Percentiles rank a stretch among this genome's conserved stretches.
Conservation (phyloP, 2,888 invertebrate genomes). For the Heliconius erato region DNA sequence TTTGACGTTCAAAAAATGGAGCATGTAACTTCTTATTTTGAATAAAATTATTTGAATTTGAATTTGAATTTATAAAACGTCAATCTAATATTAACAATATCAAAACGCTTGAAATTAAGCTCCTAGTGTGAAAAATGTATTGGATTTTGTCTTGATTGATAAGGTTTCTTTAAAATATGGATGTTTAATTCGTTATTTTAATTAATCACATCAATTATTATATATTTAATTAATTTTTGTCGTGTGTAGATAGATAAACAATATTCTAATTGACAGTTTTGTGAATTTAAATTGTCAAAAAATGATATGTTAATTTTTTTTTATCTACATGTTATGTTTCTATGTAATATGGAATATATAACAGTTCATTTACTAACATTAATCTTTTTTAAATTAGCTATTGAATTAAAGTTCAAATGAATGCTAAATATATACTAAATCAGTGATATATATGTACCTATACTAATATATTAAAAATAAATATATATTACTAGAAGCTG, state of each 20-base stretch:
- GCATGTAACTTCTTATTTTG: too few relatives aligned
- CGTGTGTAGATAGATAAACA: conserved; percentile 4
- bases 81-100: conserved; percentile 59
- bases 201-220: neutral
- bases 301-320: neutral
- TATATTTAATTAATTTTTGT: neutral
- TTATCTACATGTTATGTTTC: neutral
- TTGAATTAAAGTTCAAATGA: neutral
- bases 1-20: too few relatives aligned
- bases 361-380: neutral
- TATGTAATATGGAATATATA: neutral
- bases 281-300: neutral
- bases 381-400: neutral
- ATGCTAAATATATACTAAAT: neutral
- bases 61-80: too few relatives aligned
- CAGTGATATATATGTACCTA: neutral
- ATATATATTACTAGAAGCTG: neutral
- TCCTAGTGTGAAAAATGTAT: conserved; percentile 31
- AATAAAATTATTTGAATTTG: too few relatives aligned
- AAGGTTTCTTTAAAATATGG: conserved; percentile 14
- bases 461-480: neutral
- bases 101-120: conserved; percentile 62
- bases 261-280: conserved; percentile 24
- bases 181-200: neutral
- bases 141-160: conserved; percentile 16